phyloP scores from a whole-genome alignment of 2,888 invertebrate species.

The Tribolium freemani region DNA sequence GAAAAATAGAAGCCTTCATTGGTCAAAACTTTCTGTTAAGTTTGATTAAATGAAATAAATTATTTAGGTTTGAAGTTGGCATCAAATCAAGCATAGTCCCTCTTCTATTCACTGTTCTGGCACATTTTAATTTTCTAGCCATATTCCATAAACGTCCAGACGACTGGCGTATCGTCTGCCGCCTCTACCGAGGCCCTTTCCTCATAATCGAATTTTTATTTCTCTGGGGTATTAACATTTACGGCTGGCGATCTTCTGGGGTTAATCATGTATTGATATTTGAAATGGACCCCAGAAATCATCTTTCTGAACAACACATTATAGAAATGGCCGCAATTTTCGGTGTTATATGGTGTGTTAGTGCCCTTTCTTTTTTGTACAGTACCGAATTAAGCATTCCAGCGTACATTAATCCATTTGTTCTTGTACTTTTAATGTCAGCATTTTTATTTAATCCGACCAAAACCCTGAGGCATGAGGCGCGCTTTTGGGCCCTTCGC shows the following conservation, averaged over 20 bases:
- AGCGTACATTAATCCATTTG: conserved; percentile 91
- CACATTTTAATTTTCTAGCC: conserved; percentile 69
- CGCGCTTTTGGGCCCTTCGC: conserved; percentile 93
- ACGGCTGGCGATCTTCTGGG: conserved; percentile 97
- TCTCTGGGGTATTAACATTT: conserved; percentile 95
- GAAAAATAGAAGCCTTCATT: too few relatives aligned
- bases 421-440: conserved; percentile 85
- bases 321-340: conserved; percentile 95
- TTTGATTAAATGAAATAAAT: too few relatives aligned
- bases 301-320: conserved; percentile 93
- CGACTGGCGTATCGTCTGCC: conserved; percentile 88
- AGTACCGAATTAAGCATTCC: conserved; percentile 90
- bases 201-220: conserved; percentile 94
- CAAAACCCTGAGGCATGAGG: conserved; percentile 91
- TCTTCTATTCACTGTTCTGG: background rate
- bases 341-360: conserved; percentile 94
- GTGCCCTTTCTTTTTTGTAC: conserved; percentile 86
- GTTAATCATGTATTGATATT: conserved; percentile 98
- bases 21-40: too few relatives aligned
- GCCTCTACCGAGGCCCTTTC: conserved; percentile 94
- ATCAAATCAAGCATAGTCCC: background rate
- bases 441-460: conserved; percentile 93
- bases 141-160: conserved; percentile 81
- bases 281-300: conserved; percentile 95
- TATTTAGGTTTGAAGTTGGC: background rate